Evolutionary conservation across 1,140 invertebrate species (phyloP), one percentile per base, ranked within the genome.

Genomic region (Drosophila dunni): DNA sequence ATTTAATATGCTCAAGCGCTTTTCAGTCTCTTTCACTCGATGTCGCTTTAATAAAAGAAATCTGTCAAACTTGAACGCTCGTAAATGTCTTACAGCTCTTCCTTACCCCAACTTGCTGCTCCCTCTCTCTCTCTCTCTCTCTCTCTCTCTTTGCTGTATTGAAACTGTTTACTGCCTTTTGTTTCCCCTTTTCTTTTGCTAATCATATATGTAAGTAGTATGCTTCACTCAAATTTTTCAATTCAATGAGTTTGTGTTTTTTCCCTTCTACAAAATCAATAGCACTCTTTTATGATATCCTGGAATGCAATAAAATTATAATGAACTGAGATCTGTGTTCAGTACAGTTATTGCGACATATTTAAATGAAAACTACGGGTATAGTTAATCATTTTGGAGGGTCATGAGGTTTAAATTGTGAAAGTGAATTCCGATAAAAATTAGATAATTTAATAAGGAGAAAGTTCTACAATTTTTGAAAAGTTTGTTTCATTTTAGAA

Each of bases 1-100:
- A 67, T 78, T 79, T 78, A 24, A 67, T 79, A 80, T 86, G 84
- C 81, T 78, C 75, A 74, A 78, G 46, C 65, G 85, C 61, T 79
- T 75, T 56, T 65, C 68, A 67, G 74, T 78, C 63, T 69, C 75
- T 71, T 71, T 79, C 68, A 63, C 76, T 88, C 77, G 74, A 76
- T 88, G 79, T 88, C 73, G 83, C 62, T 88, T 63, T 83, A 88
- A 88, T 88, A 88, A 88, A 89, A 89, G 84, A 89, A 84, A 89
- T 89, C 84, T 89, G 84, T 89, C 84, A 89, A 89, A 89, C 80
- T 89, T 85, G 89, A 89, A 74, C 75, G 84, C 78, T 89, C 85
- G 84, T 89, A 89, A 89, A 89, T 81, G 84, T 89, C 84, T 84
- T 75, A 54, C 68, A 68, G 79, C 89, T 56, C n/a, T 45, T 70